Evolutionary conservation across 2,888 invertebrate genomes (phyloP).

Genomic region (Metacarcinus magister): DNA sequence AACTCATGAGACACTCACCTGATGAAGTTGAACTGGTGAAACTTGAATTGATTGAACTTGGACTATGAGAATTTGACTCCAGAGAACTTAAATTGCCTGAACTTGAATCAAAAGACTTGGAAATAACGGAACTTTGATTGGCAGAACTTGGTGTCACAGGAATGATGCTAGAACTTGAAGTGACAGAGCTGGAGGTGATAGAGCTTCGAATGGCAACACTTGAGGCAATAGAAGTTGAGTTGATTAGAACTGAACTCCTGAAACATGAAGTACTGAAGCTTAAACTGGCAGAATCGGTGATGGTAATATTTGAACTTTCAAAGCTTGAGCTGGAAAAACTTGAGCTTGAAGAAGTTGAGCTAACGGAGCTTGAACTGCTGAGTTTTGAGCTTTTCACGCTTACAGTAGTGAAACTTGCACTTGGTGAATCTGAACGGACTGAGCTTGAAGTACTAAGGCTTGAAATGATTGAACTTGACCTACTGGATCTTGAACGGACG

Average conservation of each 20-base stretch:
- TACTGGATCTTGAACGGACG: not conserved
- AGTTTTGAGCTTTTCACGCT: conserved; percentile 50
- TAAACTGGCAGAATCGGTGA: not conserved
- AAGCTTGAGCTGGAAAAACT: not conserved
- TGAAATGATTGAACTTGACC: not conserved
- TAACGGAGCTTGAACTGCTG: not conserved
- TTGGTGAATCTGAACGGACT: not conserved
- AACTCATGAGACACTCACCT: not conserved
- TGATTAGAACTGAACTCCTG: not conserved
- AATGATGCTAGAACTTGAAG: not conserved
- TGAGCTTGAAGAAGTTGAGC: conserved; percentile 1
- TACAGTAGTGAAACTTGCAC: not conserved
- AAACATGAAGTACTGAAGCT: not conserved
- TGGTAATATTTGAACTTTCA: not conserved
- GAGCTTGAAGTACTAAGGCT: not conserved
- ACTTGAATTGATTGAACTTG: conserved; percentile 22
- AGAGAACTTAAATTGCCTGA: conserved; percentile 30
- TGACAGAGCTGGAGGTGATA: not conserved
- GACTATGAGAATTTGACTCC: conserved; percentile 37
- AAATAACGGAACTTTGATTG: not conserved
- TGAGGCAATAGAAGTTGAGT: too few species aligned
- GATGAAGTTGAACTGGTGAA: not conserved
- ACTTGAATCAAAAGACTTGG: conserved; percentile 27
- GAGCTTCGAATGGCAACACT: too few species aligned
- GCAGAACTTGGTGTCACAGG: too few species aligned